phyloP scores from a whole-genome alignment of 2,113 vertebrate genomes.

The Eubucco bourcierii region DNA sequence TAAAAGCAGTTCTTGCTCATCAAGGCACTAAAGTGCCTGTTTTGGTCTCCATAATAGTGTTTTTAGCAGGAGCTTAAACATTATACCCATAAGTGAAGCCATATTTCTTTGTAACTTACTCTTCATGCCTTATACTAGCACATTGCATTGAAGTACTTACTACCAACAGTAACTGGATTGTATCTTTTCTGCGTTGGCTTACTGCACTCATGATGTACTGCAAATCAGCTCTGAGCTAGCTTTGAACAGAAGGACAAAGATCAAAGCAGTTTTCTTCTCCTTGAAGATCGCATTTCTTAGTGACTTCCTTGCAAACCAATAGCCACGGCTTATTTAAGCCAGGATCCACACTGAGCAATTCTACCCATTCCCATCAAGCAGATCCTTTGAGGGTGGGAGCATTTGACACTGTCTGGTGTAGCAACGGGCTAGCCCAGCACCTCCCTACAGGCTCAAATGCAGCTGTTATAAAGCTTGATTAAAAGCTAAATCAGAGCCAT shows the following conservation, averaged over 20 bases:
- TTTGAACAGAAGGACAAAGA: neutral
- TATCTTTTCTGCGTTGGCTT: neutral
- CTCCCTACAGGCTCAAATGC: neutral
- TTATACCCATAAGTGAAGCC: neutral
- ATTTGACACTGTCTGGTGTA: conserved; percentile 1
- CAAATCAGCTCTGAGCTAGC: neutral
- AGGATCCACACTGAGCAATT: conserved; percentile 7
- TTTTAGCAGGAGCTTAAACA: neutral
- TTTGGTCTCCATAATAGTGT: neutral
- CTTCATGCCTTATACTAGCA: neutral
- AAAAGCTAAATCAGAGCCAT: neutral
- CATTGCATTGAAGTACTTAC: neutral
- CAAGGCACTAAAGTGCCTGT: neutral
- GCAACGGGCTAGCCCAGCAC: neutral
- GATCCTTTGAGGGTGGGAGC: neutral
- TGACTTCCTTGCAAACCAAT: conserved; percentile 34
- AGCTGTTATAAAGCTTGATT: neutral
- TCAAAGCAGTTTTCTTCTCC: conserved; percentile 18
- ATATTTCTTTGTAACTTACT: neutral
- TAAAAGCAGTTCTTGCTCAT: neutral
- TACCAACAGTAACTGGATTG: neutral
- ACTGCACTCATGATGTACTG: neutral
- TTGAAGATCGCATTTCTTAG: conserved; percentile 8
- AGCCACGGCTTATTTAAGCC: neutral
- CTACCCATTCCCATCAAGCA: neutral